Evolutionary conservation across 2,797 vertebrate genomes (phyloP).

Genomic region (Typhlichthys eigenmanni): DNA sequence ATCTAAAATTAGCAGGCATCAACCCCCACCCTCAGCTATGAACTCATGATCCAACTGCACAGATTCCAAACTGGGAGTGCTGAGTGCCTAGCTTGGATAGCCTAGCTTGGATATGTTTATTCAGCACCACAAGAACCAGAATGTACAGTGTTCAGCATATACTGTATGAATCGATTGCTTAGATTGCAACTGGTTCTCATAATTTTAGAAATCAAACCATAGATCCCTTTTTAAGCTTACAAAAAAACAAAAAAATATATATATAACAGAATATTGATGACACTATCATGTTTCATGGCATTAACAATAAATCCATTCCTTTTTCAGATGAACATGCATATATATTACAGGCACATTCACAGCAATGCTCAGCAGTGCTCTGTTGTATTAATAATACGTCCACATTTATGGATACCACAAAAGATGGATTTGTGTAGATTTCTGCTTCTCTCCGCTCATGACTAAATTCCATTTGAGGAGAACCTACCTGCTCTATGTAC

Average conservation of each 20-base stretch:
- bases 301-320: no score
- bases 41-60: slow-evolving; percentile 56
- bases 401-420: background rate
- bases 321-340: no score
- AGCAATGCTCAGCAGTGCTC: background rate
- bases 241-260: background rate
- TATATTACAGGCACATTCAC: background rate
- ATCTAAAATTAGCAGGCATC: slow-evolving; percentile 73
- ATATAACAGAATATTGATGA: no score
- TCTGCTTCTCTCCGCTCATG: slow-evolving; percentile 26
- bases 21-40: slow-evolving; percentile 50
- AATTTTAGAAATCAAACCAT: background rate
- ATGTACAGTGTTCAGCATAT: slow-evolving; percentile 26
- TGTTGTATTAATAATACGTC: no score
- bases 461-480: slow-evolving; percentile 34
- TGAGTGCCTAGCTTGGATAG: slow-evolving; percentile 35
- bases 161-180: background rate
- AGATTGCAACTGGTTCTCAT: background rate
- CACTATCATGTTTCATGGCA: no score
- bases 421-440: slow-evolving; percentile 15
- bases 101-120: slow-evolving; percentile 17
- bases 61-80: slow-evolving; percentile 64
- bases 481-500: slow-evolving; percentile 76
- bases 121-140: slow-evolving; percentile 24
- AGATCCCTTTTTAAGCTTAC: background rate